phyloP scores from a whole-genome alignment of 2,888 invertebrate species.

The Pasiphila rectangulata region DNA sequence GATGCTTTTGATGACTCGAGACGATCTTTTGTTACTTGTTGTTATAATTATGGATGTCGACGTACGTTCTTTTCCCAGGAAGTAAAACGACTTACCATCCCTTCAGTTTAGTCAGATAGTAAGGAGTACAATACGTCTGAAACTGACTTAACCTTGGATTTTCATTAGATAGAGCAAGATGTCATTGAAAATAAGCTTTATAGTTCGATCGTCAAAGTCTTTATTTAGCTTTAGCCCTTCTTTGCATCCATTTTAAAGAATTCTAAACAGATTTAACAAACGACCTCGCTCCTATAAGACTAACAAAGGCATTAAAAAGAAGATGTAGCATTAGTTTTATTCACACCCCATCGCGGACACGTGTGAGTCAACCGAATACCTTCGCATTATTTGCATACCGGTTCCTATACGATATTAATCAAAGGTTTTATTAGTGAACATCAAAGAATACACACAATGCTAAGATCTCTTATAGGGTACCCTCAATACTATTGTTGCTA shows the following conservation, averaged over 20 bases:
- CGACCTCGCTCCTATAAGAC: slow-evolving; percentile 50
- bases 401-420: slow-evolving; percentile 81
- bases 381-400: slow-evolving; percentile 77
- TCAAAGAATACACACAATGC: slow-evolving; percentile 79
- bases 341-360: slow-evolving; percentile 57
- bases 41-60: too few species aligned
- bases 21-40: too few species aligned
- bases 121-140: too few species aligned
- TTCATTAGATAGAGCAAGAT: not conserved
- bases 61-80: too few species aligned
- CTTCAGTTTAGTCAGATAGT: too few species aligned
- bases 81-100: too few species aligned
- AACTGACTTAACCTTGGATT: too few species aligned
- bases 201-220: not conserved
- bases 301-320: slow-evolving; percentile 66
- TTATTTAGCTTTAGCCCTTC: not conserved
- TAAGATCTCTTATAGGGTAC: slow-evolving; percentile 81
- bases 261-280: slow-evolving; percentile 1
- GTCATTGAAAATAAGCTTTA: not conserved
- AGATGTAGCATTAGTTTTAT: slow-evolving; percentile 73
- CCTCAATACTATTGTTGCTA: slow-evolving; percentile 80
- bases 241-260: not conserved
- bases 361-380: slow-evolving; percentile 71
- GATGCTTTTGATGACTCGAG: too few species aligned
- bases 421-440: slow-evolving; percentile 81